Percentiles rank a stretch among this genome's conserved stretches.
Evolutionary conservation across 1,140 invertebrate genomes (phyloP).

Genomic region (Elysia chlorotica): DNA sequence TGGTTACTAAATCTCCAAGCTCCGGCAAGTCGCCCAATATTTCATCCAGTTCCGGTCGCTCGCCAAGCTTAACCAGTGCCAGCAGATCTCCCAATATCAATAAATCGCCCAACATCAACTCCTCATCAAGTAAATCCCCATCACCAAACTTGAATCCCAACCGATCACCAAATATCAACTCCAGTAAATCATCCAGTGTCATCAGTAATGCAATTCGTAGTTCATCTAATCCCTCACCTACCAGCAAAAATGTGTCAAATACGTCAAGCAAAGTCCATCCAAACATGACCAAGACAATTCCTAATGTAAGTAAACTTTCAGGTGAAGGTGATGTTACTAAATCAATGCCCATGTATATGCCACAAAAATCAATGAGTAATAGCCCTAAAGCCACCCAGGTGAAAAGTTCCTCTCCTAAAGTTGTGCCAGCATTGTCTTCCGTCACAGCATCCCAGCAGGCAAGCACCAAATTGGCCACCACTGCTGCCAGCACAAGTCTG

Average conservation of each 20-base stretch:
- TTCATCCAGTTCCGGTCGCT: conserved; percentile 8
- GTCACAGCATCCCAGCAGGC: too few relatives aligned
- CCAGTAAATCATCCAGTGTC: background rate
- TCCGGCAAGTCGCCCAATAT: conserved; percentile 14
- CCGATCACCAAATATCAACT: conserved; percentile 13
- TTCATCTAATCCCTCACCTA: background rate
- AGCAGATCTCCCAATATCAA: conserved; percentile 15
- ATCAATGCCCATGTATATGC: too few relatives aligned
- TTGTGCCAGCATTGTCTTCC: too few relatives aligned
- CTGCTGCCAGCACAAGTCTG: too few relatives aligned
- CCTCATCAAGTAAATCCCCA: conserved; percentile 8
- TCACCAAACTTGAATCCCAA: conserved; percentile 3
- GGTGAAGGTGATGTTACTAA: background rate
- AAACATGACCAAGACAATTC: background rate
- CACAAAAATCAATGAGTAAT: too few relatives aligned
- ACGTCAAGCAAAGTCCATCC: background rate
- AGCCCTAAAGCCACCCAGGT: too few relatives aligned
- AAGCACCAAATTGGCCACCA: too few relatives aligned
- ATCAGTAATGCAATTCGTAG: background rate
- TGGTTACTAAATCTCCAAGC: conserved; percentile 13
- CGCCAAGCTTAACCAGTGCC: conserved; percentile 9
- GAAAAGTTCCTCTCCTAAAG: too few relatives aligned
- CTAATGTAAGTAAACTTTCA: background rate
- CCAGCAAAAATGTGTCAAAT: too few relatives aligned
- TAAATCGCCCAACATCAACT: conserved; percentile 16